Conservation (phyloP, 2,797 vertebrate genomes). For the Emydoidea blandingii region DNA sequence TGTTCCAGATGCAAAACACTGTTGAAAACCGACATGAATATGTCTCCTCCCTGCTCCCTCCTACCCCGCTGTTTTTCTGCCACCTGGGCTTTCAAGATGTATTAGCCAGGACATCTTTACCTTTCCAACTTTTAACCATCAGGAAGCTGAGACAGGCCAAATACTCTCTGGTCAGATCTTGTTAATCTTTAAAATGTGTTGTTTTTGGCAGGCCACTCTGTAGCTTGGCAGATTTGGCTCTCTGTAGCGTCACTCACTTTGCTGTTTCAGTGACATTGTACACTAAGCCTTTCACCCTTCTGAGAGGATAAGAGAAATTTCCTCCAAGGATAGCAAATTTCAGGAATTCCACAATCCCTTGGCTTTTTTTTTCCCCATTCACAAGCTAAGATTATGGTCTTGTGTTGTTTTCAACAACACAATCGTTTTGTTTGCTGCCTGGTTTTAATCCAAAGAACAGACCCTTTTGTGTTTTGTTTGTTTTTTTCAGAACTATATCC, state of each 20-base stretch:
- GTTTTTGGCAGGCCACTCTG: slow-evolving; percentile 22
- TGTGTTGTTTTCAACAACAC: not conserved
- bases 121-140: slow-evolving; percentile 25
- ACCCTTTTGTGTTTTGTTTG: not conserved
- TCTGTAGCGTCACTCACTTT: slow-evolving; percentile 35
- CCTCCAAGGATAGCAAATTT: slow-evolving; percentile 38
- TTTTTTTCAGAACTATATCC: not conserved
- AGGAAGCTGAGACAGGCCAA: slow-evolving; percentile 49
- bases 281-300: slow-evolving; percentile 42
- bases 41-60: not conserved
- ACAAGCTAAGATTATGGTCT: not conserved
- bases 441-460: not conserved
- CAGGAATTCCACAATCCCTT: slow-evolving; percentile 25
- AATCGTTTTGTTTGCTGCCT: not conserved
- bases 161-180: not conserved
- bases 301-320: slow-evolving; percentile 35
- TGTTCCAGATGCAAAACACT: not conserved
- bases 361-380: not conserved
- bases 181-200: slow-evolving; percentile 33
- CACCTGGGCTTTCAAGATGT: slow-evolving; percentile 19
- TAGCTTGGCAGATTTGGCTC: slow-evolving; percentile 11
- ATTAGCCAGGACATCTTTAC: slow-evolving; percentile 28
- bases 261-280: slow-evolving; percentile 33
- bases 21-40: not conserved
- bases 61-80: not conserved